Evolutionary conservation across 2,888 invertebrate species (phyloP).

Genomic region (Latheticus oryzae): DNA sequence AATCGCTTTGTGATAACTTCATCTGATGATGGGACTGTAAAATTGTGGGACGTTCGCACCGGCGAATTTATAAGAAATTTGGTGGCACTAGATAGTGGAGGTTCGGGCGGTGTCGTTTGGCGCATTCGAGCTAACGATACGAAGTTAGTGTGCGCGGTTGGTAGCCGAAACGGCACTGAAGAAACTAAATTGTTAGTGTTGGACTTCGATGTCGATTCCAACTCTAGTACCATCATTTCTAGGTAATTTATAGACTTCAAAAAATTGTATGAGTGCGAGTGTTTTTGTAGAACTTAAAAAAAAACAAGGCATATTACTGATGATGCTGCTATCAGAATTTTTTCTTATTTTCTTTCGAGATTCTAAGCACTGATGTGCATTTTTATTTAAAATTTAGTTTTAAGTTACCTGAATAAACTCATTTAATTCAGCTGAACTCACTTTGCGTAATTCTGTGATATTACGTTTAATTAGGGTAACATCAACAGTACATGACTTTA

Average conservation of each 20-base stretch:
- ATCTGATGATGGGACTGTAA: constrained; percentile 99
- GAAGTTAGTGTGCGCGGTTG: constrained; percentile 97
- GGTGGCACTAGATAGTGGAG: constrained; percentile 92
- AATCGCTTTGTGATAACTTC: constrained; percentile 98
- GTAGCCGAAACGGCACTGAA: constrained; percentile 98
- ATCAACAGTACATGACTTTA: constrained; percentile 30
- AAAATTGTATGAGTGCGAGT: constrained; percentile 49
- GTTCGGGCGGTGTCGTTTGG: constrained; percentile 99
- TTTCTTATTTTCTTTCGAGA: constrained; percentile 12
- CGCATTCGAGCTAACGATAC: constrained; percentile 95
- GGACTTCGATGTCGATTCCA: constrained; percentile 90
- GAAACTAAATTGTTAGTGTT: constrained; percentile 98
- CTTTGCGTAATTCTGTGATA: constrained; percentile 36
- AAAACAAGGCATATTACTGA: constrained; percentile 25
- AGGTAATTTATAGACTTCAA: constrained; percentile 52
- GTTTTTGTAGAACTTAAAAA: constrained; percentile 23
- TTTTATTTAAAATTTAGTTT: constrained; percentile 18
- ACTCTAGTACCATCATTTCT: constrained; percentile 40
- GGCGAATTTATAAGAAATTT: constrained; percentile 97
- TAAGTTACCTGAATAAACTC: constrained; percentile 26
- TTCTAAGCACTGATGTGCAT: background rate
- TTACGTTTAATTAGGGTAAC: constrained; percentile 27
- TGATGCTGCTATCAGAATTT: constrained; percentile 14
- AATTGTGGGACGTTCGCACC: constrained; percentile 97
- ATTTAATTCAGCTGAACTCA: constrained; percentile 12